Evolutionary conservation across 2,797 vertebrate genomes (phyloP).

Genomic region (Siniperca undulata): DNA sequence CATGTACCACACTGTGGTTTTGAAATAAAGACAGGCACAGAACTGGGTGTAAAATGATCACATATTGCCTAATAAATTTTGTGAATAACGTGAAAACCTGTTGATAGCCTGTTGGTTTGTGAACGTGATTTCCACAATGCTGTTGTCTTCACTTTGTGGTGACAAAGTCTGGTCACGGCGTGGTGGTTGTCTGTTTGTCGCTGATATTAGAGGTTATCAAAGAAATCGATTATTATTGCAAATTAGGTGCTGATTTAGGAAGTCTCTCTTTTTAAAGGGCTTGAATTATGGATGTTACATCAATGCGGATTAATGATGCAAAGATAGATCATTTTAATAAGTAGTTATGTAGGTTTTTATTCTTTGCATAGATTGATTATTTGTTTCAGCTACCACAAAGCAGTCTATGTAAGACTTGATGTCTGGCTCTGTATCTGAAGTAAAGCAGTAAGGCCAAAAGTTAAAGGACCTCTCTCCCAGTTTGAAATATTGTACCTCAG

Average conservation of each 20-base stretch:
- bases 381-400: too few species aligned
- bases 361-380: too few species aligned
- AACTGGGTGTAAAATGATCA: neutral
- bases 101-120: neutral
- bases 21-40: neutral
- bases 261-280: too few species aligned
- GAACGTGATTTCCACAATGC: neutral
- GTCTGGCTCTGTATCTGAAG: too few species aligned
- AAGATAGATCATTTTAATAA: neutral
- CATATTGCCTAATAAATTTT: neutral
- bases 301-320: neutral
- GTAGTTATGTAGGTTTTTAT: too few species aligned
- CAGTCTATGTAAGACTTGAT: too few species aligned
- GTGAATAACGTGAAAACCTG: neutral
- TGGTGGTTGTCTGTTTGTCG: too few species aligned
- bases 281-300: neutral
- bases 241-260: too few species aligned
- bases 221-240: too few species aligned
- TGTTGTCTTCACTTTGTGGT: neutral
- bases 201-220: too few species aligned
- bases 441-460: neutral
- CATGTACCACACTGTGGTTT: too few species aligned
- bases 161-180: neutral
- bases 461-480: neutral
- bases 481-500: neutral